Evolutionary conservation across 2,888 invertebrate species (phyloP), one percentile per base, ranked within the genome.

Genomic region (Agonopterix subpropinquella): DNA sequence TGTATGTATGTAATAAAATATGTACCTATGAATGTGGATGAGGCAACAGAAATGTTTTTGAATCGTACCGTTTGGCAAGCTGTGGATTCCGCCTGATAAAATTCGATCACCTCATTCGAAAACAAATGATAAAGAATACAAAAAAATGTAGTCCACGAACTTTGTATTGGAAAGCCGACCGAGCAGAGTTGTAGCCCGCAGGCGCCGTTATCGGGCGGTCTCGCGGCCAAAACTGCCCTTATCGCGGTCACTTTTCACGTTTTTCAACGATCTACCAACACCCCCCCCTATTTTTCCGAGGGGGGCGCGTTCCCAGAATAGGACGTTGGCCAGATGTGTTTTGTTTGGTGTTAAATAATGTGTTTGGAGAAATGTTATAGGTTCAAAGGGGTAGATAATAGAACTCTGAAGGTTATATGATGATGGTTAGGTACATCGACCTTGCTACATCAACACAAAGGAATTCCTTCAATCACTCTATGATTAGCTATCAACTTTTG

Each of bases 241-340:
- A 84, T 84, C 84, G 59, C 66, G 73, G 73, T 67, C 82, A 85
- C 80, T 86, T 86, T 86, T 84, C 84, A 84, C 84, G 80, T 84
- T 83, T 85, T 85, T 82, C 80, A 80, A 65, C 71, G 69, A 70
- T 73, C 63, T 59, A 51, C 52, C 53, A 48, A 45, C 48, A 47
- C 49, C 42, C 42, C 41, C 41, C n/a, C 42, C n/a, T 11, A n/a
- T 11, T 11, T 45, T 49, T 48, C 52, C 43, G 41, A 43, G 15
- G 36, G 36, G 15, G 43, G 28, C 49, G 41, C 47, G 45, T 54
- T 54, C 59, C 61, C 65, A 67, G 67, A 66, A 67, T 68, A 73
- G 70, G 62, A 68, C 62, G 67, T 53, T 67, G 62, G 65, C 67
- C 69, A 67, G 69, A 28, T 28, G 28, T 28, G 28, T 28, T 28